A percentile compares a stretch with the other conserved stretches of the same genome.
phyloP scores from a whole-genome alignment of 2,797 vertebrate species.

The Syngnathus acus region DNA sequence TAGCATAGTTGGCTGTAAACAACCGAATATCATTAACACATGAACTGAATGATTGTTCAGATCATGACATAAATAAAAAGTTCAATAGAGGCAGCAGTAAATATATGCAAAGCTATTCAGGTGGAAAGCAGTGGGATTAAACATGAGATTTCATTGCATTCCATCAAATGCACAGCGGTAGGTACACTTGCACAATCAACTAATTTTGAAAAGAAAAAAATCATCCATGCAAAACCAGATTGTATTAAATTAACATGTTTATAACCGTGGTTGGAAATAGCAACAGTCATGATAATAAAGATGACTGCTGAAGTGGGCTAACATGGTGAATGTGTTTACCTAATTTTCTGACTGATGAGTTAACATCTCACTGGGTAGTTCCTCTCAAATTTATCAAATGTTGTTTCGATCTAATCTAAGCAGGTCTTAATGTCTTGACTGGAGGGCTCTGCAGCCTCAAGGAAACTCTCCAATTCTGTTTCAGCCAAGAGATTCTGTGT shows the following conservation, averaged over 20 bases:
- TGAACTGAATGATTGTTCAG: neutral
- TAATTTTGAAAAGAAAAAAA: neutral
- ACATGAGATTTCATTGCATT: neutral
- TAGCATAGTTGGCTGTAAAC: neutral
- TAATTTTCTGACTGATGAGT: neutral
- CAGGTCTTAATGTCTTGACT: slow-evolving; percentile 30
- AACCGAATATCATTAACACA: neutral
- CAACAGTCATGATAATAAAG: too few species aligned
- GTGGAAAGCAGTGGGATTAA: neutral
- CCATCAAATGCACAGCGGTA: too few species aligned
- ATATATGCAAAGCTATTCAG: neutral
- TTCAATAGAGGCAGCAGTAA: neutral
- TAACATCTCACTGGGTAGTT: neutral
- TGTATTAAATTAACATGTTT: neutral
- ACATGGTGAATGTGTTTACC: neutral
- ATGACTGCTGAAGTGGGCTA: too few species aligned
- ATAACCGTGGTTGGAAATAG: neutral
- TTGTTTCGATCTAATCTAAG: slow-evolving; percentile 36
- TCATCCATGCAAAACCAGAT: neutral
- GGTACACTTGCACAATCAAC: neutral
- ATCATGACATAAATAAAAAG: neutral
- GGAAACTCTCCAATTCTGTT: slow-evolving; percentile 32
- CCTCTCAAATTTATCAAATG: slow-evolving; percentile 12
- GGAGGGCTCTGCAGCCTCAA: slow-evolving; percentile 27
- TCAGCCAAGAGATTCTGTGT: slow-evolving; percentile 37